Evolutionary conservation across 2,113 vertebrate species (phyloP).

Genomic region (Cololabis saira): DNA sequence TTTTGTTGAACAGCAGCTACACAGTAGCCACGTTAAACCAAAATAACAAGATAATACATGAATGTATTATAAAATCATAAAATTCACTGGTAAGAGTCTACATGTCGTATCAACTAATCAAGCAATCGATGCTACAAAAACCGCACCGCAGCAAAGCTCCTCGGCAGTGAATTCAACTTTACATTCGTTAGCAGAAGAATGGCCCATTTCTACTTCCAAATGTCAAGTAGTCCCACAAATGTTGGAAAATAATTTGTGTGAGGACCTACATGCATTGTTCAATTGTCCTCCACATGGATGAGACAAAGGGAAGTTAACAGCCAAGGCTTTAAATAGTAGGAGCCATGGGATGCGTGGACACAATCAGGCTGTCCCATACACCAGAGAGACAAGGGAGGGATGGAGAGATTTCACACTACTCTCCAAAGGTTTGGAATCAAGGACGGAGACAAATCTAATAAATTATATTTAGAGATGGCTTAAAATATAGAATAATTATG

Average conservation of each 20-base stretch:
- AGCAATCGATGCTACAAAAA: background rate
- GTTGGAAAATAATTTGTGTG: conserved; percentile 6
- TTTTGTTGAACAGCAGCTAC: no score
- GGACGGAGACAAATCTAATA: conserved; percentile 82
- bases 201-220: background rate
- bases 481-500: conserved; percentile 82
- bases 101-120: background rate
- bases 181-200: background rate
- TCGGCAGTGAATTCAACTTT: conserved; percentile 7
- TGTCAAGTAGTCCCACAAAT: background rate
- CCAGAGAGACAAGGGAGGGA: conserved; percentile 64
- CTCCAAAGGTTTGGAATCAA: conserved; percentile 80
- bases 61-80: no score
- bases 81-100: no score
- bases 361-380: conserved; percentile 80
- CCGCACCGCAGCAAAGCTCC: background rate
- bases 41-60: no score
- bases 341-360: conserved; percentile 77
- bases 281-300: conserved; percentile 62
- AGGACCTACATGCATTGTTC: conserved; percentile 38
- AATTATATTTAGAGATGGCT: conserved; percentile 80
- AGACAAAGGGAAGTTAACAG: conserved; percentile 73
- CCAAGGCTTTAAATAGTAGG: conserved; percentile 76
- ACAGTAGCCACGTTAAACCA: no score
- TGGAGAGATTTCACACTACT: conserved; percentile 63